These are phyloP conservation scores for Tiaroga cobitis DNA, from an alignment of 2,797 vertebrate genomes.

Conservation along the genomic window DNA sequence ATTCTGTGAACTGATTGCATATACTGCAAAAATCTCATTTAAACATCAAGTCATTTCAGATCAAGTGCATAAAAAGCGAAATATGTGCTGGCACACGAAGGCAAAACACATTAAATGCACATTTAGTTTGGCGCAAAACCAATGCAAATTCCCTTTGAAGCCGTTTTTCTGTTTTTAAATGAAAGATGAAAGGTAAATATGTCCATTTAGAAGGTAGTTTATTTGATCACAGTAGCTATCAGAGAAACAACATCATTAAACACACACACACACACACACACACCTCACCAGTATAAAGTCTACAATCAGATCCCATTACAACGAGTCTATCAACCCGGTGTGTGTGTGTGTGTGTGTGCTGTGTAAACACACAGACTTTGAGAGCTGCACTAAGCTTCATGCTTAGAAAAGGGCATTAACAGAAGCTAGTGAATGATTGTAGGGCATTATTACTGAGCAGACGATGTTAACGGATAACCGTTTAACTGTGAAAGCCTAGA, in stretches of 20 bases:
- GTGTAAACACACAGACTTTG: conserved; percentile 6
- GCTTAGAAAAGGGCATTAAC: conserved; percentile 48
- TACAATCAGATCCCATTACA: conserved; percentile 41
- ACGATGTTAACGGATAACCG: conserved; percentile 25
- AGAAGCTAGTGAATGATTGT: conserved; percentile 49
- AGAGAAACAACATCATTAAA: conserved; percentile 11
- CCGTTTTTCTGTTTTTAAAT: neutral
- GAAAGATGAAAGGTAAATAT: neutral
- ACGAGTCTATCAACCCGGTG: conserved; percentile 51
- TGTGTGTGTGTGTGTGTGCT: conserved; percentile 40
- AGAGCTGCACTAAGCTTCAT: conserved; percentile 7
- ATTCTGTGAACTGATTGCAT: neutral
- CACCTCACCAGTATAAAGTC: neutral
- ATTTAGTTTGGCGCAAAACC: neutral
- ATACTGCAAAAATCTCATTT: neutral
- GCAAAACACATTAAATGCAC: neutral
- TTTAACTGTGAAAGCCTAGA: neutral
- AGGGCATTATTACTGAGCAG: neutral
- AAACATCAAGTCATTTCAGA: neutral
- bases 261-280: neutral
- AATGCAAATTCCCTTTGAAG: neutral
- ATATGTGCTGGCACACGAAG: neutral
- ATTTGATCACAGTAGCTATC: neutral
- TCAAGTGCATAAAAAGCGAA: neutral
- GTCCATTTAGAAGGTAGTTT: neutral